Evolutionary conservation across 2,113 vertebrate species (phyloP).

Genomic region (Gobio gobio): DNA sequence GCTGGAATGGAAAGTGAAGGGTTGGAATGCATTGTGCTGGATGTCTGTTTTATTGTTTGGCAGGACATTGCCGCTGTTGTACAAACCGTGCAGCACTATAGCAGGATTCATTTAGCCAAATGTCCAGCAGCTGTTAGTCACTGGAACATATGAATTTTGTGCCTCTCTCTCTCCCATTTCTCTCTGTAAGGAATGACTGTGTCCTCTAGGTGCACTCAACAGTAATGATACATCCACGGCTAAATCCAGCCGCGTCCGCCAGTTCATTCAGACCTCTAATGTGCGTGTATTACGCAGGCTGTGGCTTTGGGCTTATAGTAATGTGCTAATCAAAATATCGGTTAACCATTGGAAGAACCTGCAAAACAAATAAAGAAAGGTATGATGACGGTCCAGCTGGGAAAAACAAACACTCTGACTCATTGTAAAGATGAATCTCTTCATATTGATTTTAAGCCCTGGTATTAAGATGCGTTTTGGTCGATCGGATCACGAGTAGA

Average conservation of each 20-base stretch:
- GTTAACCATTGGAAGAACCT: constrained; percentile 52
- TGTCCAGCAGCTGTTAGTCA: constrained; percentile 55
- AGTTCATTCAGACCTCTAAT: constrained; percentile 42
- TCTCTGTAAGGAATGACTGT: background rate
- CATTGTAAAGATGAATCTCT: constrained; percentile 16
- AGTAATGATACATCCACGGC: constrained; percentile 19
- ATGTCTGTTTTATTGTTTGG: constrained; percentile 13
- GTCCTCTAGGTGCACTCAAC: constrained; percentile 17
- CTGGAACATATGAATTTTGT: constrained; percentile 32
- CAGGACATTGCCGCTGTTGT: background rate
- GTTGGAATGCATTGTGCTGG: constrained; percentile 7
- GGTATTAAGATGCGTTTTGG: too few species aligned
- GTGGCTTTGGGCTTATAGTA: constrained; percentile 48
- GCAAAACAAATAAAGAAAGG: constrained; percentile 61
- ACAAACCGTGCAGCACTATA: background rate
- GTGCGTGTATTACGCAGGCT: constrained; percentile 38
- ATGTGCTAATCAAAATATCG: constrained; percentile 65
- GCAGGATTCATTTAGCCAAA: constrained; percentile 1
- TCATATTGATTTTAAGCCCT: constrained; percentile 19
- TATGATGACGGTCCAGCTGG: constrained; percentile 53
- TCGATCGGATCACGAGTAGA: too few species aligned
- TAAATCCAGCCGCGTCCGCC: background rate
- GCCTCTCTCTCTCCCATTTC: constrained; percentile 14
- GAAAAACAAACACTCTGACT: constrained; percentile 61
- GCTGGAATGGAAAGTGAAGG: constrained; percentile 1